Evolutionary conservation across 1,140 invertebrate genomes (phyloP), one percentile per base, ranked within the genome.

Genomic region (Planococcus citri): DNA sequence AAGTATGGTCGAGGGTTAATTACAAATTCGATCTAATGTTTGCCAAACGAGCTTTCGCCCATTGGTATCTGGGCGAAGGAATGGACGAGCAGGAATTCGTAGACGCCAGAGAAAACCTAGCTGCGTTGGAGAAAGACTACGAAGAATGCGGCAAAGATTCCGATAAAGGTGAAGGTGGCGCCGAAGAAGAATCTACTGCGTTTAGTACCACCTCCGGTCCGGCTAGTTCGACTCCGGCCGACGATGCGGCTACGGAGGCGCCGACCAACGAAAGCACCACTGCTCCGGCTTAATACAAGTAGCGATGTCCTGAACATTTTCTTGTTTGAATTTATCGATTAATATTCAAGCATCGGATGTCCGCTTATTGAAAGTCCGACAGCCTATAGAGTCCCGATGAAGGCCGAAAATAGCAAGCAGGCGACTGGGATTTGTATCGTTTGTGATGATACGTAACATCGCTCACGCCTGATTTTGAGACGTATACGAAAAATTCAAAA

Each of bases 11-110:
- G 60, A 82, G 88, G 72, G 77, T 91, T 61, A 87, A 91, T 77
- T 86, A 89, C 75, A 92, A 92, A 78, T 92, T 91, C 77, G 88
- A 91, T 76, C 77, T 90, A 68, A 90, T 84, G 88, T 91, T 89
- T 79, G 86, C 87, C 76, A 83, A 83, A 58, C 38, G 73, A 27
- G 72, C 83, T 79, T 72, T 73, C 60, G 72, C 73, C 17, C 74
- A 73, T 41, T 71, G 72, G 82, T 90, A 86, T 75, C 80, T 91
- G 10, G 87, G 87, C 6, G 89, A 90, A 82, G 89, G 89, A 68
- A 85, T 91, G 83, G 89, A 91, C 77, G 88, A 91, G 78, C 83
- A 81, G 8, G 85, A 87, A 75, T 85, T 87, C 73, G 72, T 81
- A 12, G 88, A 90, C 73, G 88, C 89, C 12, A 76, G 86, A 69